Conservation (phyloP, 2,797 vertebrate genomes). For the Scolopax bukidnonensis region DNA sequence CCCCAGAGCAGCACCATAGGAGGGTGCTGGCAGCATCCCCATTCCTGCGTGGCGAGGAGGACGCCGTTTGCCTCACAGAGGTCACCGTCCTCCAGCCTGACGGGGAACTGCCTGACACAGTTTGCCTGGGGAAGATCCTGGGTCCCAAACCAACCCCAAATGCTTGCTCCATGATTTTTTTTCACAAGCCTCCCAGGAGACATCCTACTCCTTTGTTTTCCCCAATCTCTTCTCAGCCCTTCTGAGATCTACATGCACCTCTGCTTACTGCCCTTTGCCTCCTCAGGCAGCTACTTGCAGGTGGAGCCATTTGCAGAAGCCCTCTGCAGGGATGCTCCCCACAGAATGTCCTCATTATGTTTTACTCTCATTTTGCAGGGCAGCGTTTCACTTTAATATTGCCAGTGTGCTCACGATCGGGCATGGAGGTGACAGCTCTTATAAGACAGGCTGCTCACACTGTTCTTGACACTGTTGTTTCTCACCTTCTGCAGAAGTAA, state of each 20-base stretch:
- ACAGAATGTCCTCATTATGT: background rate
- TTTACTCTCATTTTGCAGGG: background rate
- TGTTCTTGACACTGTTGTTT: background rate
- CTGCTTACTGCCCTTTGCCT: background rate
- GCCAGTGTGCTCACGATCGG: background rate
- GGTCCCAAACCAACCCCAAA: background rate
- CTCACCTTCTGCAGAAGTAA: background rate
- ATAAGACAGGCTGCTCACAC: background rate
- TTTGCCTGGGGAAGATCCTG: background rate
- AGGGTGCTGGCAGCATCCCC: background rate
- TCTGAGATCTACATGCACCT: background rate
- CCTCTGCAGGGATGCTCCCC: background rate
- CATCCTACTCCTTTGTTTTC: background rate
- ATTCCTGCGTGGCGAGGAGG: rapidly evolving
- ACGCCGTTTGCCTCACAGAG: background rate
- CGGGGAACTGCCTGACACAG: rapidly evolving
- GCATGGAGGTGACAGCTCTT: background rate
- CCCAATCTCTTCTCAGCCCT: background rate
- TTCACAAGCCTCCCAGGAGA: background rate
- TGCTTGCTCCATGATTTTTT: background rate
- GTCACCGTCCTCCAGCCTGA: background rate
- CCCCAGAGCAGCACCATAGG: rapidly evolving
- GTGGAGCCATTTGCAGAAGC: background rate
- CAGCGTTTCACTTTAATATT: background rate
- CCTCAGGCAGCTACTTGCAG: background rate